Percentiles rank a stretch among this genome's conserved stretches.
Evolutionary conservation across 2,797 vertebrate species (phyloP).

Genomic region (Hafferia zeledoni): DNA sequence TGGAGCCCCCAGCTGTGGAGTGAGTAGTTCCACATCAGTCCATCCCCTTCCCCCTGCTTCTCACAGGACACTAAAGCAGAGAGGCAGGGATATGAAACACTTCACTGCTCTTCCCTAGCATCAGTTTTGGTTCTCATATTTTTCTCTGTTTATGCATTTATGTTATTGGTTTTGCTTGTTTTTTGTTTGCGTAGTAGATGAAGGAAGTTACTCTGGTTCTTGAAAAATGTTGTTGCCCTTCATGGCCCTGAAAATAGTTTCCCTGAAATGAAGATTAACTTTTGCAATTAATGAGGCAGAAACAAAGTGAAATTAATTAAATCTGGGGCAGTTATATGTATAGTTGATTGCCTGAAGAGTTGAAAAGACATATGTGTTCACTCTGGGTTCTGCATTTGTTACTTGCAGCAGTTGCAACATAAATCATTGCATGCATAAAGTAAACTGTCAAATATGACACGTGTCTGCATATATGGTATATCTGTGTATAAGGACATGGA

Average conservation of each 20-base stretch:
- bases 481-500: background rate
- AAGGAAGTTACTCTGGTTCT: background rate
- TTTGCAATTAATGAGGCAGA: background rate
- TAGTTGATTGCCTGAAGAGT: background rate
- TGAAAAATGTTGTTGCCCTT: background rate
- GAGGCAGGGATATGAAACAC: background rate
- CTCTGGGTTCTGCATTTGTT: background rate
- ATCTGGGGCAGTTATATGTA: background rate
- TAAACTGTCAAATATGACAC: background rate
- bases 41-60: background rate
- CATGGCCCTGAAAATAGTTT: background rate
- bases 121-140: background rate
- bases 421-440: background rate
- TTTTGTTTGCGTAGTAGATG: background rate
- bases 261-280: background rate
- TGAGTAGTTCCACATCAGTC: background rate
- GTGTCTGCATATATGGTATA: background rate
- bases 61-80: background rate
- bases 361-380: background rate
- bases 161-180: background rate
- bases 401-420: background rate
- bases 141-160: background rate
- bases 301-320: background rate
- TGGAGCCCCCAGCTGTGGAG: background rate
- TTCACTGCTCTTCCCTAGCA: background rate